Base-by-base conservation (phyloP, 2,888 invertebrate genomes). In the Dicyrtomina minuta region DNA sequence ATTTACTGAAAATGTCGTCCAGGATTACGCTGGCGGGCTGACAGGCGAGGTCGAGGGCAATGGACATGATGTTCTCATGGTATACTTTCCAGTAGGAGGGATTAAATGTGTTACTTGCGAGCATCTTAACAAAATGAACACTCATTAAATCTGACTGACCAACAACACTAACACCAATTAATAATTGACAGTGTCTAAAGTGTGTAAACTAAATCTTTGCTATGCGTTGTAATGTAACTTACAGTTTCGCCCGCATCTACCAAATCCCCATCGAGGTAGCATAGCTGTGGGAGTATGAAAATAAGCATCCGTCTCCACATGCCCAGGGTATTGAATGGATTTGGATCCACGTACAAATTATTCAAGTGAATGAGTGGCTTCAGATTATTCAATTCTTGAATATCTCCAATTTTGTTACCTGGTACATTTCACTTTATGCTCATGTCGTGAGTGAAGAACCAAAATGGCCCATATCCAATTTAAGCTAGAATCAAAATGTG, bases 321-420 rank as follows among this genome's bases (percentile, higher is more conserved):
- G 12, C 66, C 70, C 12, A 73, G 2, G 12, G 64, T 24, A 8
- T 44, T 51, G 33, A 73, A 61, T 56, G 73, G 71, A 65, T 74
- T 74, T n/a, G 70, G 70, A 15, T 62, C 44, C 2, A 74, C 66
- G 39, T 60, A 60, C 2, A 74, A 13, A 27, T 61, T 53, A 20
- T 27, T 46, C 26, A 74, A 53, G 27, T 59, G 49, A 4, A 68
- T 15, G 5, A 72, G 24, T 13, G 59, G 15, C 27, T 72, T 68
- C 12, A 74, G 49, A 44, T 68, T 12, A 13, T 68, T 66, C 33
- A 74, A 17, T 60, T 73, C 66, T 10, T 24, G 26, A 2, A 74
- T 15, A 26, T 73, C 72, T 1, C n/a, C 39, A 12, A 74, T 68
- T n/a, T 67, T 56, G 46, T 74, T 74, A 3, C 64, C 74, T 74